Base-by-base conservation (phyloP, 2,113 vertebrate species). In the Callionymus lyra region DNA sequence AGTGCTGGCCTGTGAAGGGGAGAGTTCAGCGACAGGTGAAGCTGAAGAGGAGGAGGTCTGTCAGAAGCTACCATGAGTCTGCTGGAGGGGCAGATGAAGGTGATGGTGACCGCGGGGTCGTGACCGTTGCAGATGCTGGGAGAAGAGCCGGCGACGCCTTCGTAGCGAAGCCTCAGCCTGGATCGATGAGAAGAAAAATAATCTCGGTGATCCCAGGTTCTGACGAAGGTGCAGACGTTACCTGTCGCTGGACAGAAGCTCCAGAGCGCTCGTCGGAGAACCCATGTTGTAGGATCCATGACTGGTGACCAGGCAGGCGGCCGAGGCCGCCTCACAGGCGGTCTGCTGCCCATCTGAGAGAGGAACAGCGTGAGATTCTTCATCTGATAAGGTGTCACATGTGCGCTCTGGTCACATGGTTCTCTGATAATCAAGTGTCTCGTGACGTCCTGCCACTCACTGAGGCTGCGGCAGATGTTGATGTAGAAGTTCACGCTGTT, bases 391-490 rank as follows among this genome's bases (percentile, higher is more conserved):
- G 10, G 14, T 4, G 17, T 41, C 18, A 21, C 10, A 6, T 16
- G 9, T 41, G 21, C 38, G n/a, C 8, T 27, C 13, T 16, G 21
- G 15, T n/a, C n/a, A n/a, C n/a, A n/a, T n/a, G n/a, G n/a, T n/a
- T n/a, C n/a, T n/a, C n/a, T n/a, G n/a, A n/a, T n/a, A n/a, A n/a
- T n/a, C n/a, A 11, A 34, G 34, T 11, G 13, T n/a, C 6, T n/a
- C 34, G 5, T 4, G 11, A 34, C 6, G 13, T 34, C 10, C 33
- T 12, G 9, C 12, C 10, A 74, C 76, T 77, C 31, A 80, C 79
- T 53, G 77, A 98, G 82, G 53, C 87, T 91, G 59, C 95, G 85
- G 68, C 95, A 98, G 55, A 98, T 61, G 36, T 98, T 98, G 77
- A 98, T 95, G 77, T 88, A 93, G 31, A 98, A 82, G 39, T 90